A percentile compares a stretch with the other conserved stretches of the same genome.
Evolutionary conservation across 2,797 vertebrate genomes (phyloP).

Genomic region (Luscinia megarhynchos): DNA sequence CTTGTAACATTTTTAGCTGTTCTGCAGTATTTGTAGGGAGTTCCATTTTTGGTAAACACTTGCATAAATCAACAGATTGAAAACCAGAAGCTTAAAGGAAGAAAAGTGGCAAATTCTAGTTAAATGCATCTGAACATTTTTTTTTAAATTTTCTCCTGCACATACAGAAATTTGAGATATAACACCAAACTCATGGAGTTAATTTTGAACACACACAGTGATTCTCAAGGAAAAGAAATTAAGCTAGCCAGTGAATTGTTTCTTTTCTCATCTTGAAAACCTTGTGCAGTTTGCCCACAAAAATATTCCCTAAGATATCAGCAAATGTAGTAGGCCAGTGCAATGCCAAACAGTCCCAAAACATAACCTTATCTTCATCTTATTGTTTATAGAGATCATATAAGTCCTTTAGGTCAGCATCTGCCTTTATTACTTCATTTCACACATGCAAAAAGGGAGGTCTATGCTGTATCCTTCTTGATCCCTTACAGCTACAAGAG

Average conservation of each 20-base stretch:
- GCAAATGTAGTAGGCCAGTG: not conserved
- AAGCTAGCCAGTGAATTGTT: not conserved
- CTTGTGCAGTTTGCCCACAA: not conserved
- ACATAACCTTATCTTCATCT: not conserved
- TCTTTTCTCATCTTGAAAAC: not conserved
- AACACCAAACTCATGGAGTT: not conserved
- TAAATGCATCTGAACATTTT: not conserved
- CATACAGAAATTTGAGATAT: not conserved
- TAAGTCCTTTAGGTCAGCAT: not conserved
- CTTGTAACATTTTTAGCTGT: not conserved
- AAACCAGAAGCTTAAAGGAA: not conserved
- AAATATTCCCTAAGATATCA: not conserved
- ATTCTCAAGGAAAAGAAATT: not conserved
- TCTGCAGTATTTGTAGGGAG: not conserved
- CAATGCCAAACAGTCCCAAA: not conserved
- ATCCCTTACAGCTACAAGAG: not conserved
- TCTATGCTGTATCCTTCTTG: not conserved
- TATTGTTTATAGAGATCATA: not conserved
- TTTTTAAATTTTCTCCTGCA: not conserved
- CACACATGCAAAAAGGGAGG: not conserved
- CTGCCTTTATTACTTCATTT: not conserved
- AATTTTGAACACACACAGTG: not conserved
- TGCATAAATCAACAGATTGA: not conserved
- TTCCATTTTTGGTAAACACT: slow-evolving; percentile 1
- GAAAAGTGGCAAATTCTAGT: not conserved